Evolutionary conservation across 2,888 invertebrate species (phyloP).

Genomic region (Oasisia sp.): DNA sequence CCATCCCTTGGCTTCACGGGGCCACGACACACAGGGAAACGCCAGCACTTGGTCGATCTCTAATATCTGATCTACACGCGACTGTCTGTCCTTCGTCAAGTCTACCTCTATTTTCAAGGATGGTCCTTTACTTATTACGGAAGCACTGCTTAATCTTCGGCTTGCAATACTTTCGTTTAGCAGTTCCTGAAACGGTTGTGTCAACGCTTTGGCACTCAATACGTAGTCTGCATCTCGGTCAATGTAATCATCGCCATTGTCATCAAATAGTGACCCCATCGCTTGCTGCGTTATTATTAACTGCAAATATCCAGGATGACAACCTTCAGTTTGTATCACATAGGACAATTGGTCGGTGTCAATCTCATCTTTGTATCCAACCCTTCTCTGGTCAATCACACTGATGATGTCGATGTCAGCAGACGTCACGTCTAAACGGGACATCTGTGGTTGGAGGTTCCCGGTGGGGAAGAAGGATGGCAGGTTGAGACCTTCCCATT

Average conservation of each 20-base stretch:
- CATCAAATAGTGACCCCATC: background rate
- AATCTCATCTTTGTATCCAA: background rate
- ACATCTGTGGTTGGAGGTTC: background rate
- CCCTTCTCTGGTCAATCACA: background rate
- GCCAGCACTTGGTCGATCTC: conserved; percentile 23
- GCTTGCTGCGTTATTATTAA: background rate
- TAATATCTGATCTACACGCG: background rate
- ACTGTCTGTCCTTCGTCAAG: background rate
- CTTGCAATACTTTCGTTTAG: background rate
- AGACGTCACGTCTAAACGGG: background rate
- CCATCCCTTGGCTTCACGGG: conserved; percentile 26
- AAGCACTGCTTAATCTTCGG: background rate
- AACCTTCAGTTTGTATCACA: conserved; percentile 14
- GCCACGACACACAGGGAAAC: conserved; percentile 45
- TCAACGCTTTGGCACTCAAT: background rate
- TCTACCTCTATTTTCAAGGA: background rate
- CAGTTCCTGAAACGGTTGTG: background rate
- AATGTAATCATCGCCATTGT: background rate
- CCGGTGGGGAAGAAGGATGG: background rate
- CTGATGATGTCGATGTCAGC: conserved; percentile 14
- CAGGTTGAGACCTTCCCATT: conserved; percentile 14
- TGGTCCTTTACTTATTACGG: background rate
- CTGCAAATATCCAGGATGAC: conserved; percentile 23
- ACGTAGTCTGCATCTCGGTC: background rate
- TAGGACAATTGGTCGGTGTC: background rate